Evolutionary conservation across 2,888 invertebrate genomes (phyloP), one percentile per base, ranked within the genome.

Genomic region (Criorhina ranunculi): DNA sequence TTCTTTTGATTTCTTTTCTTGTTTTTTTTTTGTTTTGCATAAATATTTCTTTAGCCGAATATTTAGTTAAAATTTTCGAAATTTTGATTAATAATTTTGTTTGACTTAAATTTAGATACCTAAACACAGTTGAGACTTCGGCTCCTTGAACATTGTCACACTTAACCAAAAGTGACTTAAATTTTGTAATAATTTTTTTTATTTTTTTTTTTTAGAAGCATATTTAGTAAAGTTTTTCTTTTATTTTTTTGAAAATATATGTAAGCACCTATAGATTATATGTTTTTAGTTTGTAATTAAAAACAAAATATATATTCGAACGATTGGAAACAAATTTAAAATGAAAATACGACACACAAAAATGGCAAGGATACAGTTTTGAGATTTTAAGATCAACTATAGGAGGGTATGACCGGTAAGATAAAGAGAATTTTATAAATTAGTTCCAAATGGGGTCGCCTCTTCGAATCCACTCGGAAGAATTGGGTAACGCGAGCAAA

Each of bases 201-300:
- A 3, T 17, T 55, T 60, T 57, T 42, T 67, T 37, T 59, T 29
- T 46, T 46, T 59, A 59, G 17, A 60, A 60, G 15, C 15, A 66
- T 64, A 60, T 40, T 24, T 9, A 35, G 24, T 31, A 53, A 70
- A 55, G 5, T 15, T 72, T 51, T 33, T 66, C 24, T 66, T 57
- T 19, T 59, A 24, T 53, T 60, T 53, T 73, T 69, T 62, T n/a
- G 37, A 73, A 69, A 83, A 83, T 69, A 73, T 75, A 57, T 60
- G 17, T 76, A 80, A 85, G 85, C 85, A 85, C 80, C 85, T 85
- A 80, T 80, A 76, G 85, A 85, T 85, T 76, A 70, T 72, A 64
- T 29, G 11, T 55, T 33, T 24, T 35, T 37, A 35, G 8, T 49
- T 51, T n/a, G 29, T 49, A 70, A 59, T n/a, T 29, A 19, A 42